Evolutionary conservation across 2,888 invertebrate species (phyloP), one percentile per base, ranked within the genome.

Genomic region (Lamproptera curius): DNA sequence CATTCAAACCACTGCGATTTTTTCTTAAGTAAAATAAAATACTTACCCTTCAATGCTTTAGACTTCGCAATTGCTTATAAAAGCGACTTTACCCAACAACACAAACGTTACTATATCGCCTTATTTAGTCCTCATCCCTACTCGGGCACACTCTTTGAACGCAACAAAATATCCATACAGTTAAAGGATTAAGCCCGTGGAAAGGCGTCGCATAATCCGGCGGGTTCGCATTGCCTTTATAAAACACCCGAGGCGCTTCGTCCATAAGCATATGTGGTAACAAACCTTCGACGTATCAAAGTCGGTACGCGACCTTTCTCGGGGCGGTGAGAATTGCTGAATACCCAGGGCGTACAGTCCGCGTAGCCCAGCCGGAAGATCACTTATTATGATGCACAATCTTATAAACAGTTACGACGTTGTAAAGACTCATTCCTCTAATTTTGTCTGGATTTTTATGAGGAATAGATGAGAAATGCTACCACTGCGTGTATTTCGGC

Each of bases 371-470:
- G 54, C 54, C n/a, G 46, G 48, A 55, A 45, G 51, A 55, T 56
- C 52, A 53, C 50, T 54, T 55, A 55, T 57, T 57, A 51, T 52
- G 51, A 55, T 57, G 45, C 44, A 51, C 49, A 54, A 56, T 56
- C 4, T 23, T 23, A 4, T 8, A 11, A 37, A 42, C 42, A 42
- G 36, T 36, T 37, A 42, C 37, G 20, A 36, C 37, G 6, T 5
- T 11, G 17, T 10, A 38, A 23, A 13, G 0, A 14, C 0, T 9
- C 2, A 23, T 14, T 23, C 13, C 10, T 38, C 9, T 20, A 6
- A 23, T 6, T 23, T 6, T 23, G 5, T 23, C 8, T 6, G 5
- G 23, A 6, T 23, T 23, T 23, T 6, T 23, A 23, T 8, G 8
- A 23, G 8, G 5, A 6, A 6, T 6, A 23, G 23, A 23, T 23